Base-by-base conservation (phyloP, 2,888 invertebrate species). In the Drosophila mercatorum region DNA sequence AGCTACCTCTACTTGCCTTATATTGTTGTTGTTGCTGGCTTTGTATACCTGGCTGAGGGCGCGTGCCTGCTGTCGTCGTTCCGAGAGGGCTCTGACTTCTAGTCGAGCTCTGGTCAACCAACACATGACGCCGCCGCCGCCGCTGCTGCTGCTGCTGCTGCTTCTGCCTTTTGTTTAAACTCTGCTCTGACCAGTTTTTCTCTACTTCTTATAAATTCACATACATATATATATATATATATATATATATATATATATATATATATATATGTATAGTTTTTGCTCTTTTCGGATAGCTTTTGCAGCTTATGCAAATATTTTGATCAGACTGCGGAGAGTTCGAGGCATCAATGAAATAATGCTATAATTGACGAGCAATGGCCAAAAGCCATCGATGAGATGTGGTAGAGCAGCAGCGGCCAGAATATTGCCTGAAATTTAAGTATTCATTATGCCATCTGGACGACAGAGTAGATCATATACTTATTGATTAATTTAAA, bases 21-120 rank as follows among this genome's bases (percentile, higher is more conserved):
- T 69, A 8, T 64, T 57, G 22, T 22, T 22, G 22, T 68, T 66
- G 59, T 53, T 63, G 52, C 40, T 68, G 51, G 56, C 64, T 62
- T 75, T 72, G 68, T 75, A 66, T 88, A 83, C 83, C 83, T 81
- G 86, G 80, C 34, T 79, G 82, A 70, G 90, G 91, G 82, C 90
- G 90, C 90, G 90, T 90, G 90, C 90, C 90, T 90, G 90, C 90
- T 90, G 90, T 90, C 91, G 90, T 90, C 91, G 90, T 91, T 51
- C 17, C 1, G 17, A 12, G 51, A 61, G 59, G 59, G 17, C 72
- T n/a, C 55, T 59, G 63, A 38, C 38, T 51, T 70, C 53, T 52
- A 60, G 64, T 61, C 55, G 69, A 63, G 59, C 52, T 44, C 57
- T 56, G 58, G 60, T 49, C 76, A 84, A 75, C 84, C 76, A 84